Evolutionary conservation across 1,140 invertebrate species (phyloP), one percentile per base, ranked within the genome.

Genomic region (Platyura marginata): DNA sequence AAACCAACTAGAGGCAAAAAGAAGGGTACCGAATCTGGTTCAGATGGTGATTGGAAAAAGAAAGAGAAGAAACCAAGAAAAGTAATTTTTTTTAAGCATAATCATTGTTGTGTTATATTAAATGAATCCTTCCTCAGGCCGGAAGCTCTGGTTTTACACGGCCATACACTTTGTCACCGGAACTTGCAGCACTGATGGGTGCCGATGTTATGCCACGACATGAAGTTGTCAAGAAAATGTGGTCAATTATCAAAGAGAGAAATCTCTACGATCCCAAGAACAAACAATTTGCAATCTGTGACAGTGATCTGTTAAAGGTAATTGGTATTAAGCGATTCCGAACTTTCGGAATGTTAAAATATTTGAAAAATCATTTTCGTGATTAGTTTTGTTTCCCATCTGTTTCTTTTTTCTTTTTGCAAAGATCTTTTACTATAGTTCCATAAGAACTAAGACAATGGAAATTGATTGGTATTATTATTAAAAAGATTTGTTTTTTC

Each of bases 261-360:
- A 81, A 93, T 55, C 69, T 95, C 32, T 87, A 86, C 67, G 88
- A 93, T 58, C 88, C 87, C 8, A 90, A 86, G 52, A 93, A 94
- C 62, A 93, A 88, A 62, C 88, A 92, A 59, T 93, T 77, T 55
- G 87, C 88, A 36, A 85, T 93, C 51, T 94, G 89, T 63, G 88
- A 95, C 57, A 86, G 89, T 35, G 82, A 90, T 44, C 64, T 94
- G 13, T 67, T 81, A 59, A 88, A 87, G 64, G 80, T 94, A 36
- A 84, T 94, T 57, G 87, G 85, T 18, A 78, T 82, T 1, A 88
- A 89, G 57, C 77, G 85, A 47, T 90, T 92, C 72, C 75, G 84
- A 52, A 89, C 82, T 32, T 92, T 91, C 50, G 86, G 84, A 49
- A 93, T 93, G 88, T 88, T 94, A 81, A 93, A 93, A 60, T 87